phyloP scores from a whole-genome alignment of 2,113 vertebrate species.

The Macquaria ambigua region DNA sequence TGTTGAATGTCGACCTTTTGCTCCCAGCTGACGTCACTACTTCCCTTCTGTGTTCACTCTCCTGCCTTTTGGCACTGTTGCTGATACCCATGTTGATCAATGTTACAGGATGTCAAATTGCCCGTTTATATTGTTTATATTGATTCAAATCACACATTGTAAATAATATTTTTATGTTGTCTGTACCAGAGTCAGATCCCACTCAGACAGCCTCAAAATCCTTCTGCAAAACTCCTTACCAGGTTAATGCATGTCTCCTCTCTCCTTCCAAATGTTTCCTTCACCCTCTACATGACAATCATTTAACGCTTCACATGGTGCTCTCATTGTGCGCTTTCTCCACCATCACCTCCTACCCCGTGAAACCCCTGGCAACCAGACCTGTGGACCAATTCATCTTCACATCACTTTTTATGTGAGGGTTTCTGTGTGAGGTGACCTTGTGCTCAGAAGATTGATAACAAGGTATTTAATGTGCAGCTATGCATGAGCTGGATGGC shows the following conservation, averaged over 20 bases:
- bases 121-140: neutral
- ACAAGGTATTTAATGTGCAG: neutral
- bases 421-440: slow-evolving; percentile 18
- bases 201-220: too few species aligned
- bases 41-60: neutral
- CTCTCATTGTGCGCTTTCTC: neutral
- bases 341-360: neutral
- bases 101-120: neutral
- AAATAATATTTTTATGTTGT: too few species aligned
- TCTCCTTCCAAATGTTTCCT: neutral
- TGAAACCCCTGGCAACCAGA: slow-evolving; percentile 7
- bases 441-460: slow-evolving; percentile 34
- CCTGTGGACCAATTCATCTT: slow-evolving; percentile 11
- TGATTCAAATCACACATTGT: too few species aligned
- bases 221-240: too few species aligned
- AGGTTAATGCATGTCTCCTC: too few species aligned
- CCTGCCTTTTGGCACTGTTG: neutral
- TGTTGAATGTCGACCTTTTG: neutral
- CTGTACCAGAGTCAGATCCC: too few species aligned
- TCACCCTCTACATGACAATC: neutral
- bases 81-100: neutral
- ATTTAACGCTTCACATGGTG: neutral
- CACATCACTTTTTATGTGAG: neutral
- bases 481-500: neutral
- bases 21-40: neutral